Conservation (phyloP, 2,797 vertebrate genomes). For the Anisognathus igniventris region DNA sequence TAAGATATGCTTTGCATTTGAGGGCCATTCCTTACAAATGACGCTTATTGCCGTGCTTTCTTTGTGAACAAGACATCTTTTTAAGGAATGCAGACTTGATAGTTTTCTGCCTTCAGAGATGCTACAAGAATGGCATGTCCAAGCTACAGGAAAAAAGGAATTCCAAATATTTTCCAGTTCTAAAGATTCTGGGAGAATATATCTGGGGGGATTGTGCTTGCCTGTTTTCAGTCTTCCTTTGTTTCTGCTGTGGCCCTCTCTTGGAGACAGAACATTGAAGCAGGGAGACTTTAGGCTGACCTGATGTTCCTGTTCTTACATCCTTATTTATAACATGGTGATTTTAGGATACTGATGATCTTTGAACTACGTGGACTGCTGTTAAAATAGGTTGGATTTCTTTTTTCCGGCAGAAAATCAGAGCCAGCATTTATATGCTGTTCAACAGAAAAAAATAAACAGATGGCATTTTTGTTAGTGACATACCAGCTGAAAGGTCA, state of each 20-base stretch:
- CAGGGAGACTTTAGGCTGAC: background rate
- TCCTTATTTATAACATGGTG: background rate
- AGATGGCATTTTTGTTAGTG: background rate
- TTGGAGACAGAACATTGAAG: background rate
- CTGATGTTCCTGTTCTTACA: background rate
- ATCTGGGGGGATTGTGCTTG: background rate
- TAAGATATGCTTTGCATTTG: background rate
- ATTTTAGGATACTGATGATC: background rate
- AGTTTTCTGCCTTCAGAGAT: background rate
- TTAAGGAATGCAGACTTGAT: background rate
- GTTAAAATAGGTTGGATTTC: background rate
- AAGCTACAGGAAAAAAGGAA: background rate
- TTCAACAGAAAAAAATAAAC: background rate
- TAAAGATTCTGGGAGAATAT: background rate
- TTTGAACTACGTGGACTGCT: background rate
- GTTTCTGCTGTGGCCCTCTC: background rate
- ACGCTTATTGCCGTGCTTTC: fast-evolving
- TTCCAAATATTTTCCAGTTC: background rate
- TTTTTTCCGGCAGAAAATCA: background rate
- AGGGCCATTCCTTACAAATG: background rate
- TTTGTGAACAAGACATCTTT: background rate
- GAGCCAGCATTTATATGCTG: background rate
- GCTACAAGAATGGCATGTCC: background rate
- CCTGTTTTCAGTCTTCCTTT: background rate
- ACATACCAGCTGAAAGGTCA: background rate